Conservation (phyloP, 1,140 invertebrate species). For the Drosophila sturtevanti region DNA sequence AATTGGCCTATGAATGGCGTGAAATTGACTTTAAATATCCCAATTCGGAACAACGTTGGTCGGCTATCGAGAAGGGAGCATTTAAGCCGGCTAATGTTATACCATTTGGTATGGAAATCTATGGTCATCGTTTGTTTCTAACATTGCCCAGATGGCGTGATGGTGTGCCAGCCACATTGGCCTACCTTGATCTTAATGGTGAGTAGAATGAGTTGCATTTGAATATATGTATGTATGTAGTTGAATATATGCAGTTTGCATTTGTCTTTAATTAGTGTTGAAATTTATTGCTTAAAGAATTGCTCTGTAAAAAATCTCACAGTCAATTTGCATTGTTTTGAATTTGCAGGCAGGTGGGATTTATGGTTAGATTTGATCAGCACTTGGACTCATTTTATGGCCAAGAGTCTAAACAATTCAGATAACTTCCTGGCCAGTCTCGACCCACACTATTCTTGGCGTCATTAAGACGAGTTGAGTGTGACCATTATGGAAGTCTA, state of each 20-base stretch:
- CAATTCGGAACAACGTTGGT: constrained; percentile 83
- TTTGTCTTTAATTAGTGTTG: constrained; percentile 39
- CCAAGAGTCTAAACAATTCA: constrained; percentile 40
- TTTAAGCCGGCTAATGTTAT: constrained; percentile 88
- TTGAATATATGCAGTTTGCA: constrained; percentile 41
- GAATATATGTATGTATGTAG: too few relatives aligned
- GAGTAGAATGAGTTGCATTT: constrained; percentile 58
- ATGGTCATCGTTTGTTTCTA: constrained; percentile 86
- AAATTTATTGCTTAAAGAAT: constrained; percentile 30
- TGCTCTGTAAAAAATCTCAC: constrained; percentile 4
- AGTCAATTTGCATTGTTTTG: constrained; percentile 35
- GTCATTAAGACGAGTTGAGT: constrained; percentile 33
- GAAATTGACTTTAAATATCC: constrained; percentile 88
- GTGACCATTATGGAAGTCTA: background rate
- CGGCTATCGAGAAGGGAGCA: constrained; percentile 84
- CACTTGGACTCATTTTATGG: constrained; percentile 8
- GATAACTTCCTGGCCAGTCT: constrained; percentile 16
- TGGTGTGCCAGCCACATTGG: constrained; percentile 89
- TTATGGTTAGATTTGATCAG: constrained; percentile 2
- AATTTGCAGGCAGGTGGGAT: constrained; percentile 3
- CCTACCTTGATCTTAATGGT: constrained; percentile 89
- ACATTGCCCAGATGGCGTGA: constrained; percentile 89
- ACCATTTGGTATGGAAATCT: constrained; percentile 88
- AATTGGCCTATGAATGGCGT: constrained; percentile 88
- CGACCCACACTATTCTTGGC: constrained; percentile 39